These are phyloP conservation scores for Scelioninae gen. 1 DNA, from an alignment of 2,888 invertebrate species.

Conservation along the genomic window DNA sequence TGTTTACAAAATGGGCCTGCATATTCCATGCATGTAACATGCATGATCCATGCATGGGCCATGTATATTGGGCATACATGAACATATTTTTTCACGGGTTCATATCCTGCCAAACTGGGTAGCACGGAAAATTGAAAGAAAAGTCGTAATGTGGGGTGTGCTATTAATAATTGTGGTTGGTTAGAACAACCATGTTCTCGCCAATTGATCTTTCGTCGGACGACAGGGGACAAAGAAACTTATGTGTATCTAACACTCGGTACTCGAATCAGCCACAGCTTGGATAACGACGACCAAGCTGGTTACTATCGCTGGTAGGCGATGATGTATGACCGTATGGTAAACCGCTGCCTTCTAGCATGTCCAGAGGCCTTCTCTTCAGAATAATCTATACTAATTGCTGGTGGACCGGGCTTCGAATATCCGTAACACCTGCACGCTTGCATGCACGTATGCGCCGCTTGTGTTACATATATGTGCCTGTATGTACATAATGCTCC, in stretches of 20 bases:
- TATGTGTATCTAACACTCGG: slow-evolving; percentile 63
- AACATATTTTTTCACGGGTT: too few relatives aligned
- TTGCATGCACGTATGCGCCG: slow-evolving; percentile 51
- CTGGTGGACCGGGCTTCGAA: slow-evolving; percentile 67
- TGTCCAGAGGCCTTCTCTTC: slow-evolving; percentile 66
- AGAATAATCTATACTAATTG: slow-evolving; percentile 75
- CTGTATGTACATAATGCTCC: slow-evolving; percentile 30
- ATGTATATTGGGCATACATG: too few relatives aligned
- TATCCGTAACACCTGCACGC: slow-evolving; percentile 66
- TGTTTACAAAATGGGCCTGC: too few relatives aligned
- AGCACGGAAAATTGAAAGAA: slow-evolving; percentile 42
- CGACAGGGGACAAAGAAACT: slow-evolving; percentile 57
- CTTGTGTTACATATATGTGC: slow-evolving; percentile 28
- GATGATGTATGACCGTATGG: slow-evolving; percentile 81
- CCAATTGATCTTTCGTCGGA: slow-evolving; percentile 61
- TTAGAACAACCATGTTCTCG: slow-evolving; percentile 54
- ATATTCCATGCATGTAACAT: too few relatives aligned
- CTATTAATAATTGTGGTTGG: slow-evolving; percentile 45
- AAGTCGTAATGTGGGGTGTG: neutral
- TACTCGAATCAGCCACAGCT: slow-evolving; percentile 67
- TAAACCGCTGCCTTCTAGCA: slow-evolving; percentile 78
- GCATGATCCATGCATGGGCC: too few relatives aligned
- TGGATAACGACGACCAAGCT: slow-evolving; percentile 65
- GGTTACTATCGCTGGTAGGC: slow-evolving; percentile 70
- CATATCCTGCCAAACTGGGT: slow-evolving; percentile 26